Conservation (phyloP, 2,113 vertebrate species). For the Oreocharis arfaki region DNA sequence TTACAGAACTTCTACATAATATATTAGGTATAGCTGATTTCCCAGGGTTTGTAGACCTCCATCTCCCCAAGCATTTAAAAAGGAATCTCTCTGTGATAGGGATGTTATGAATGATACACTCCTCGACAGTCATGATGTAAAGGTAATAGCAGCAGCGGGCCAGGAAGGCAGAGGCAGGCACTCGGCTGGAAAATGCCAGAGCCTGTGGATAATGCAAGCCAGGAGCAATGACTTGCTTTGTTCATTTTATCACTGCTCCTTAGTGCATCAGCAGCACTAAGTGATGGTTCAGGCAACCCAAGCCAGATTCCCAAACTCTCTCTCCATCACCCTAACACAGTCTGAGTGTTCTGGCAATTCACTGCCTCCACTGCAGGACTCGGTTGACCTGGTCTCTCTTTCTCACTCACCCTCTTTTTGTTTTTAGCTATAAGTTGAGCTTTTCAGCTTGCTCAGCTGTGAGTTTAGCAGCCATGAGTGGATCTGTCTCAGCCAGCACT, state of each 20-base stretch:
- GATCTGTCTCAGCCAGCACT: not conserved
- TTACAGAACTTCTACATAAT: constrained; percentile 72
- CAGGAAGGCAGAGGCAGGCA: not conserved
- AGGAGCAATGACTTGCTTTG: not conserved
- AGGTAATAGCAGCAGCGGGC: constrained; percentile 6
- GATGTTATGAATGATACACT: constrained; percentile 52
- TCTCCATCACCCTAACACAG: not conserved
- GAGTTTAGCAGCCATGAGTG: not conserved
- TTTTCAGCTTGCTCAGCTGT: not conserved
- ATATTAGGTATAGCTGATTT: constrained; percentile 70
- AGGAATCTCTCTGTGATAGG: not conserved
- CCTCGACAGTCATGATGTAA: not conserved
- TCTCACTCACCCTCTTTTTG: rapidly evolving
- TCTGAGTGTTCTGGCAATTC: not conserved
- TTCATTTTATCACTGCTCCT: not conserved
- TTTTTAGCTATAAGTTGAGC: not conserved
- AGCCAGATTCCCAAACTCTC: not conserved
- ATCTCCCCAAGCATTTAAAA: constrained; percentile 43
- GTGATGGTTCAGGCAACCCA: not conserved
- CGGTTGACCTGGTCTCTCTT: not conserved
- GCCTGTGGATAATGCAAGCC: not conserved
- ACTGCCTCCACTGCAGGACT: not conserved
- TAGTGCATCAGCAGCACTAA: not conserved
- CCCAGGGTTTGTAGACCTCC: constrained; percentile 51
- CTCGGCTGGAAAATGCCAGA: not conserved